Base-by-base conservation (phyloP, 1,140 invertebrate species). In the Potamilus streckersoni region DNA sequence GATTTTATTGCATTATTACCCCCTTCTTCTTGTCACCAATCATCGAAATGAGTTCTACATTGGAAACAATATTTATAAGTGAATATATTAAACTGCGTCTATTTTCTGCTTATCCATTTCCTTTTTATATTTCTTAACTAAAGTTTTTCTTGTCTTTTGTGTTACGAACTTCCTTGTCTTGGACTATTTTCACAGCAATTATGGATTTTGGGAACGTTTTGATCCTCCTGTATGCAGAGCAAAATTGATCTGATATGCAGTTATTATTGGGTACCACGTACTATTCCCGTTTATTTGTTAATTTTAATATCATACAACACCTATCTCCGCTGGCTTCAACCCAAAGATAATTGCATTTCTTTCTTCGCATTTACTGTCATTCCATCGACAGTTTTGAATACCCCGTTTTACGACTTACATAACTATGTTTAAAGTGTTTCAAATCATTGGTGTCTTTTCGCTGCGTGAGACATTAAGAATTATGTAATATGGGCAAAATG, bases 321-420 rank as follows among this genome's bases (percentile, higher is more conserved):
- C 38, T 19, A 65, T 70, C 27, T 17, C 66, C 61, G 23, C 38
- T 13, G 65, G 74, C 58, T 76, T 76, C 49, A 61, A 19, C 16
- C 64, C 49, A 49, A 11, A 76, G 60, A 23, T 76, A 2, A 70
- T 70, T 17, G 60, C 49, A 16, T 69, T 49, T 13, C 57, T 23
- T 70, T 76, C 20, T 57, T 76, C 38, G 69, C 74, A 14, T 20
- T 70, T 19, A 58, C 65, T 57, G 15, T 76, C n/a, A 64, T 60
- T 20, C 74, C 69, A 20, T 76, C 74, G 8, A 61, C 59, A 8
- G 49, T 61, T 16, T 76, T 76, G 19, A 65, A 70, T n/a, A 67
- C 71, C n/a, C 69, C 65, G 23, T 13, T 76, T 17, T 76, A 76
- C 56, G 58, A 76, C 71, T 63, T 69, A 59, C 38, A 49, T 56